These are phyloP conservation scores for Melanogrammus aeglefinus DNA, from an alignment of 2,797 vertebrate species.

Conservation along the genomic window DNA sequence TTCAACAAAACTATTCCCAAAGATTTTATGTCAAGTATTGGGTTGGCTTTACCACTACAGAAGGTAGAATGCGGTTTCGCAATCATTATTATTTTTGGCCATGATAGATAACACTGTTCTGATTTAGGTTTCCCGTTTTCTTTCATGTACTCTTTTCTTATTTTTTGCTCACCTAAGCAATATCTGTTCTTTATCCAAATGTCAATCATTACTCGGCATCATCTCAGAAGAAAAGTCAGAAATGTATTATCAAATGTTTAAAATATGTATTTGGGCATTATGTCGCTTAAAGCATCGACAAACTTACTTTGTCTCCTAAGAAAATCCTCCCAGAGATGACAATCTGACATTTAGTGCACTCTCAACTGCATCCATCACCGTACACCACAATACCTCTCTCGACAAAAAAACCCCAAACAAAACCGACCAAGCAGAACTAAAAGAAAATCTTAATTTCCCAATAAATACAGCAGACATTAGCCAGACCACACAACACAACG, in stretches of 20 bases:
- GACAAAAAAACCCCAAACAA: neutral
- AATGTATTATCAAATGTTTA: neutral
- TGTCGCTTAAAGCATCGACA: neutral
- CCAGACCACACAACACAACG: constrained; percentile 40
- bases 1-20: neutral
- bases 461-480: constrained; percentile 14
- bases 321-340: neutral
- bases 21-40: neutral
- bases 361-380: neutral
- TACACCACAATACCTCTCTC: neutral
- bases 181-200: constrained; percentile 2
- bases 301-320: neutral
- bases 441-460: neutral
- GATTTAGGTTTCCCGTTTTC: neutral
- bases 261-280: neutral
- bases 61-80: neutral
- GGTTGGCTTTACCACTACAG: neutral
- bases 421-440: neutral
- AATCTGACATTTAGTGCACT: neutral
- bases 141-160: neutral
- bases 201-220: neutral
- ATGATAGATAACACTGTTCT: neutral
- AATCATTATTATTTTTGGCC: neutral
- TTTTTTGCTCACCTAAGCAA: neutral
- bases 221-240: neutral